Evolutionary conservation across 2,888 invertebrate genomes (phyloP).

Genomic region (Chouioia cunea): DNA sequence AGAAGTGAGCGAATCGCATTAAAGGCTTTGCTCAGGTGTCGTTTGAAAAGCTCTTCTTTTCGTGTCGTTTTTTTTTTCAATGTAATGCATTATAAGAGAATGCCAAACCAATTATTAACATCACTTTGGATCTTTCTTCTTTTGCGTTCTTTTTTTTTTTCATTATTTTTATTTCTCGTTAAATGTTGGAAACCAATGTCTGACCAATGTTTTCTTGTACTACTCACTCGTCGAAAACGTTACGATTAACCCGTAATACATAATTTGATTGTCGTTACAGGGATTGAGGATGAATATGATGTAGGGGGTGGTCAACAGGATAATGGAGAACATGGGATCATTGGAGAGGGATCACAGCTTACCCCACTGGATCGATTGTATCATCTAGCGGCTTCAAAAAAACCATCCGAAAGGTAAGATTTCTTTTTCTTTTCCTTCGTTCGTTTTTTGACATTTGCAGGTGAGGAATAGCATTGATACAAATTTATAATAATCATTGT

Average conservation of each 20-base stretch:
- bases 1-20: conserved; percentile 17
- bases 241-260: no score
- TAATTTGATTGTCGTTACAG: conserved; percentile 46
- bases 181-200: no score
- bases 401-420: conserved; percentile 61
- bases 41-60: not conserved
- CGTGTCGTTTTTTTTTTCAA: no score
- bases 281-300: conserved; percentile 59
- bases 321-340: conserved; percentile 45
- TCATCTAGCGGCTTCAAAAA: conserved; percentile 55
- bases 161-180: no score
- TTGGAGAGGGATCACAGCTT: conserved; percentile 53
- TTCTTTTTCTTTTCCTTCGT: conserved; percentile 6
- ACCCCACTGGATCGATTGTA: conserved; percentile 56
- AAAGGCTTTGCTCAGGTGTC: conserved; percentile 6
- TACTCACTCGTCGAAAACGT: no score
- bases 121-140: no score
- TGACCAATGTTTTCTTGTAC: no score
- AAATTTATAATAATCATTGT: conserved; percentile 1
- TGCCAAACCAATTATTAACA: no score
- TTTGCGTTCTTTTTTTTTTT: no score
- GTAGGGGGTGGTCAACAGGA: conserved; percentile 37
- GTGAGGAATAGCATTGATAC: no score
- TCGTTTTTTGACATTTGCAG: no score
- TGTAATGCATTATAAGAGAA: no score